Evolutionary conservation across 2,888 invertebrate genomes (phyloP), one percentile per base, ranked within the genome.

Genomic region (Perithous albicinctus): DNA sequence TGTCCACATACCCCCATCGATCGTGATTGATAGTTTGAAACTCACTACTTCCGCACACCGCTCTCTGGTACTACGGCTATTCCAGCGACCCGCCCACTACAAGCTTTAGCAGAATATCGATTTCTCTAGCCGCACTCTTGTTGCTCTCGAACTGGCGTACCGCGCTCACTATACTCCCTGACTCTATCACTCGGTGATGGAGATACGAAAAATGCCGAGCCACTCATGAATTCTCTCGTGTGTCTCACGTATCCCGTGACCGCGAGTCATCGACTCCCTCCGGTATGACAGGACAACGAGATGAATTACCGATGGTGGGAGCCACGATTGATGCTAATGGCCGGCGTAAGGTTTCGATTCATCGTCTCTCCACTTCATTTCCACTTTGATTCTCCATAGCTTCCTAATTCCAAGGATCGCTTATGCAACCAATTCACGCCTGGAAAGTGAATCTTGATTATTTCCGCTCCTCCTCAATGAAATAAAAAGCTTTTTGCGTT

Each of bases 21-120:
- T 82, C 82, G 78, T 75, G 82, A 82, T 82, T 78, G 78, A 82
- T 82, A 78, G 70, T 75, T 78, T 20, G 41, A 70, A 82, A 75
- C 56, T 66, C 29, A 59, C 48, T 80, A 66, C 63, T 38, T 64
- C 74, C 59, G 23, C 61, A 26, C 70, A 35, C 63, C 46, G 66
- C 2, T 26, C 2, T 26, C 29, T 41, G 56, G 32, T 59, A 43
- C 32, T 54, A 69, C 41, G 35, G 48, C 77, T 23, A 23, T 54
- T 38, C 18, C 20, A 7, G 32, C 43, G 74, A 75, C 75, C 75
- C 82, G 75, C 78, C 82, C 74, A 78, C 63, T 51, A 61, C 74
- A 59, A 75, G 74, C 74, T 29, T 67, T 56, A 69, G 38, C 56
- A 26, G 66, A 76, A 64, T 81, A 81, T 81, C 80, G 80, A 81